Base-by-base conservation (phyloP, 2,113 vertebrate genomes). In the Steatornis caripensis region DNA sequence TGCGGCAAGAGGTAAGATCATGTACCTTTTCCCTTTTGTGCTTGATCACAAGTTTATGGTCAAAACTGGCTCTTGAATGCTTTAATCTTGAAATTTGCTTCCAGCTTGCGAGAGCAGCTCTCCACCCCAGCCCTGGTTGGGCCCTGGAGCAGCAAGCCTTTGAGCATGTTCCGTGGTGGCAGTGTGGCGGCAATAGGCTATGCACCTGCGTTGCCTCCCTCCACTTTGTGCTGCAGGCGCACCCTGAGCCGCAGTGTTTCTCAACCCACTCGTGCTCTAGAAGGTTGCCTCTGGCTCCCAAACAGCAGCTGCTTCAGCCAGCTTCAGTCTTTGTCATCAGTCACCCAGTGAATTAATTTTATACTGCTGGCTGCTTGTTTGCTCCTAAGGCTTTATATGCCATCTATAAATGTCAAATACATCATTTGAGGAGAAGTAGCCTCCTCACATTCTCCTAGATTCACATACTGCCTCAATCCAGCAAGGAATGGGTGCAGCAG, bases 81-180 rank as follows among this genome's bases (percentile, higher is more conserved):
- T 81, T 85, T 87, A 53, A 55, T 62, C 29, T 32, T 18, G 32
- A 74, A 84, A 83, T 70, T 57, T 10, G 57, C 37, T 75, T 86
- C 39, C 43, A 77, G 75, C 46, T 46, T 82, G 41, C 2, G 2
- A 14, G 22, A 89, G 41, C 41, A 36, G 24, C 30, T 54, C 49
- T 43, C 30, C 37, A 48, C 16, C 26, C 17, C 51, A 34, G 9
- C 26, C 29, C 27, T 12, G 5, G 23, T 14, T 48, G 51, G 37
- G 14, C 46, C 39, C 20, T 2, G 3, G 54, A 65, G 37, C 37
- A 69, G 71, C 15, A 18, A n/a, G 43, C 15, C 46, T 68, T n/a
- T 43, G 57, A 79, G 51, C 4, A 0, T 8, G 24, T 70, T 53
- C 21, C 10, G 0, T 0, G 22, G 75, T 2, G 61, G n/a, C 54